Evolutionary conservation across 2,113 vertebrate species (phyloP), one percentile per base, ranked within the genome.

Genomic region (Triplophysa rosa): DNA sequence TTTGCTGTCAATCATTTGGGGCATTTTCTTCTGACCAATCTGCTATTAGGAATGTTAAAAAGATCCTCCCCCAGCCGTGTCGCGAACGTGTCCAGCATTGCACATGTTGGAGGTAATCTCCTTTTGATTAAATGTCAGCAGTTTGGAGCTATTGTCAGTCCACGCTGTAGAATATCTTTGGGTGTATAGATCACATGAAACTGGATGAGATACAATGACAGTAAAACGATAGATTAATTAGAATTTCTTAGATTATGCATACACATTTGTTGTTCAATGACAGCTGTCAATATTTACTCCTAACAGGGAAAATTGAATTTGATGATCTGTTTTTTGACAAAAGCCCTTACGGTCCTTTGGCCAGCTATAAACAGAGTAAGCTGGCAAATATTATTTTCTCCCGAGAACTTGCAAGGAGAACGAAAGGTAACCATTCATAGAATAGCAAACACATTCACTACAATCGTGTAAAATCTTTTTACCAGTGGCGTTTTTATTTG

Each of bases 331-430:
- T 90, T 88, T 93, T 91, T 84, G 85, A 70, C 65, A 81, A 80
- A 4, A 85, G 70, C 42, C 72, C 86, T 0, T 93, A 94, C 85
- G 87, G 86, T 19, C 7, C 91, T 0, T 75, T 93, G 80, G 77
- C 82, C 66, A 91, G 91, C 82, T 93, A 93, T 84, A 73, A 77
- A 2, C 93, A 94, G 86, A 93, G 93, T 87, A 93, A 94, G n/a
- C 87, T 94, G 24, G 91, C 91, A 47, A 93, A 92, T 56, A 65
- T 94, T 1, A 91, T 94, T 9, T 94, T 94, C 87, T 80, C 88
- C 65, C 83, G 88, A 19, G 91, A 93, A 45, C 89, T 94, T 0
- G 85, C 88, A 8, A 79, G 56, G 0, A 78, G 87, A 7, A 82
- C 88, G 67, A 80, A 7, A 89, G 92, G 92, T 92, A 49, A 67